Percentiles rank a stretch among this genome's conserved stretches.
phyloP scores from a whole-genome alignment of 2,797 vertebrate genomes.

The Naso thynnoides region DNA sequence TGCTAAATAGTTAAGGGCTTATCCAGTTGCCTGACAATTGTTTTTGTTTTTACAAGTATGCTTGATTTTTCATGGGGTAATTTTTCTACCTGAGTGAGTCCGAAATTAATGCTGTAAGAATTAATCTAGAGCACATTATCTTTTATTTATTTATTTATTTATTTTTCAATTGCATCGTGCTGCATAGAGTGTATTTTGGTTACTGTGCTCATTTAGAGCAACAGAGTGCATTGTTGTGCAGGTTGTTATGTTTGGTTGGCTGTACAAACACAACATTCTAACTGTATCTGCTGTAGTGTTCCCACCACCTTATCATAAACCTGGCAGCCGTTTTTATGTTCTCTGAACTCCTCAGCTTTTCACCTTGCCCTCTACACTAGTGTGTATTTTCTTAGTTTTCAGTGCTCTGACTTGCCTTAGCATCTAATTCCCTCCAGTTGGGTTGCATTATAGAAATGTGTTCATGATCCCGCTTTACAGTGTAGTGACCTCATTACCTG shows the following conservation, averaged over 20 bases:
- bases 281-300: slow-evolving; percentile 19
- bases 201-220: not conserved
- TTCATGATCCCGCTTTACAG: slow-evolving; percentile 66
- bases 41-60: no score
- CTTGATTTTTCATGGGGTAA: slow-evolving; percentile 14
- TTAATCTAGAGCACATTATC: slow-evolving; percentile 4
- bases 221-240: slow-evolving; percentile 25
- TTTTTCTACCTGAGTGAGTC: slow-evolving; percentile 16
- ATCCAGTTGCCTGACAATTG: no score
- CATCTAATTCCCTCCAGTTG: slow-evolving; percentile 64
- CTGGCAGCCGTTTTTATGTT: slow-evolving; percentile 59
- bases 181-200: not conserved
- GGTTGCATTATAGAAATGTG: slow-evolving; percentile 67
- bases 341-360: slow-evolving; percentile 50
- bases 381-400: slow-evolving; percentile 40
- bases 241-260: not conserved
- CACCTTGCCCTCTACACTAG: slow-evolving; percentile 40
- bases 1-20: slow-evolving; percentile 7
- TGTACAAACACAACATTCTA: slow-evolving; percentile 5
- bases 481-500: slow-evolving; percentile 75
- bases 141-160: no score
- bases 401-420: slow-evolving; percentile 7
- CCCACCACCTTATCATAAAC: slow-evolving; percentile 50
- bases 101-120: slow-evolving; percentile 12
- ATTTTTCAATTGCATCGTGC: slow-evolving; percentile 20